A percentile compares a stretch with the other conserved stretches of the same genome.
Conservation (phyloP, 1,140 invertebrate species). For the Leptinotarsa texana region DNA sequence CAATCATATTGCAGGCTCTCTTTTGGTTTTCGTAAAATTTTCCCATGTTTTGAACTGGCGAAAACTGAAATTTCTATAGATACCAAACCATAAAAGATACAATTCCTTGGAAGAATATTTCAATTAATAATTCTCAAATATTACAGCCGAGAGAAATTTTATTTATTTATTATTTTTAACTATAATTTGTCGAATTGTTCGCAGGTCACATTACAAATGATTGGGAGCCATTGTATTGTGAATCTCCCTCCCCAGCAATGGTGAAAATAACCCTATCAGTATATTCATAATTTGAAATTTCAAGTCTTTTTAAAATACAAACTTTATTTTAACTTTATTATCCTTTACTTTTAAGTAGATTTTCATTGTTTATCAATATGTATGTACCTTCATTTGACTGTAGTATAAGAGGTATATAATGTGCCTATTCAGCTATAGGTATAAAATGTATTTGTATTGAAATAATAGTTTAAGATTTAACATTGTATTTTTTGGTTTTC, state of each 20-base stretch:
- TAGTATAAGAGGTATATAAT: not conserved
- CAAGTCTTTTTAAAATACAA: not conserved
- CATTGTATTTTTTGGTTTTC: constrained; percentile 8
- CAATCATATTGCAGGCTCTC: no score
- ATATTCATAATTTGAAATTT: not conserved
- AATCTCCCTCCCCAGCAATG: not conserved
- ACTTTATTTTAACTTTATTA: not conserved
- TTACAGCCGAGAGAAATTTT: no score
- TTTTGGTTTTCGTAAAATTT: no score
- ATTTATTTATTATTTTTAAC: no score
- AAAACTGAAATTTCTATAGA: no score
- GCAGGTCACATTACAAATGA: no score
- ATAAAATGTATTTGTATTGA: constrained; percentile 8
- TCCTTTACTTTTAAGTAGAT: not conserved
- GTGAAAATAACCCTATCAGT: not conserved
- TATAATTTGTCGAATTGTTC: no score
- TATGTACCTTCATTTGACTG: not conserved
- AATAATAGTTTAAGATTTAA: not conserved
- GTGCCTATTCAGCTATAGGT: constrained; percentile 5
- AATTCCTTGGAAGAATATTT: no score
- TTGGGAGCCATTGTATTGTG: not conserved
- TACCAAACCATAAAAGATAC: no score
- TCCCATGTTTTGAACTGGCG: no score
- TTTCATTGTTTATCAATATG: not conserved
- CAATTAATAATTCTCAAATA: no score